Percentiles rank a stretch among this genome's conserved stretches.
phyloP scores from a whole-genome alignment of 2,113 vertebrate genomes.

The Platysteira castanea region DNA sequence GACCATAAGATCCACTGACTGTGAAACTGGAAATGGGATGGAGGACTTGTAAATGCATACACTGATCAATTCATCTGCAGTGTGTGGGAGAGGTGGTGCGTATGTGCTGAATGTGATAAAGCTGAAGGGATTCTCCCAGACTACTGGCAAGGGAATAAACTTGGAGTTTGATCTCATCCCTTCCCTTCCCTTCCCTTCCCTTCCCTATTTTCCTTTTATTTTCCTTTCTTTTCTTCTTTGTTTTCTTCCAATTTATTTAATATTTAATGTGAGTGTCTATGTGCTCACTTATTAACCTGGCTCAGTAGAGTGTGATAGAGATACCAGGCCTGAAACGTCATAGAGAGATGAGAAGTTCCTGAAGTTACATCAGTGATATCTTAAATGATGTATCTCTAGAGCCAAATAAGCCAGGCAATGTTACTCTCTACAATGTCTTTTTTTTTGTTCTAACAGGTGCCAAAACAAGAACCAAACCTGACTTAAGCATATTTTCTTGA shows the following conservation, averaged over 20 bases:
- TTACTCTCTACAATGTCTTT: not conserved
- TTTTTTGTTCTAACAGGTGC: not conserved
- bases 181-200: not conserved
- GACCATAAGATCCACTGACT: not conserved
- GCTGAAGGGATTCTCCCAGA: not conserved
- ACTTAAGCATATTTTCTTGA: not conserved
- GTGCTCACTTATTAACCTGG: not conserved
- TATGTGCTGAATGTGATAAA: not conserved
- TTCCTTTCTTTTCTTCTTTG: not conserved
- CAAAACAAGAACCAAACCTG: not conserved
- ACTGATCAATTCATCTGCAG: not conserved
- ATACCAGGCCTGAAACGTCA: not conserved
- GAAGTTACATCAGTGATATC: not conserved
- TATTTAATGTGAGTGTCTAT: not conserved
- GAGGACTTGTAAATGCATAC: not conserved
- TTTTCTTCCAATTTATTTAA: not conserved
- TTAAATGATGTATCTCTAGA: not conserved
- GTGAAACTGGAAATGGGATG: not conserved
- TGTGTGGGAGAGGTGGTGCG: not conserved
- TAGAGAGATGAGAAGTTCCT: not conserved
- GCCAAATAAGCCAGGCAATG: not conserved
- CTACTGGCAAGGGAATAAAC: not conserved
- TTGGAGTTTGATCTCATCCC: not conserved
- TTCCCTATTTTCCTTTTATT: not conserved
- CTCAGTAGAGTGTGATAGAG: not conserved